Conservation (phyloP, 2,113 vertebrate species). For the Corapipo altera region DNA sequence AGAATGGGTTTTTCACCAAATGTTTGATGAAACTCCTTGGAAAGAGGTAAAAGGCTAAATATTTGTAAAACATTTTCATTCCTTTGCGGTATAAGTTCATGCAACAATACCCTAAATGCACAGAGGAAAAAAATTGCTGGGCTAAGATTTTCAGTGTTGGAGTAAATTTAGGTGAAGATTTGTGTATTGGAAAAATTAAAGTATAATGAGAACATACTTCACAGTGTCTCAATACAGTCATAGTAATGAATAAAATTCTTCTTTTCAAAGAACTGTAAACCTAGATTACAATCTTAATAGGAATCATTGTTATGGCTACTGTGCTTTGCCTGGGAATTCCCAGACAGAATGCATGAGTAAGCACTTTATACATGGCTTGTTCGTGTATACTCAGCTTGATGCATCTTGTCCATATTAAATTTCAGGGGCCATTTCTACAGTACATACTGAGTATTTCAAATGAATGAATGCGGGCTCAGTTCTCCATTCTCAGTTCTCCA, state of each 20-base stretch:
- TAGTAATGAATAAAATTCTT: background rate
- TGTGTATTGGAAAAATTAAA: background rate
- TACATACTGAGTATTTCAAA: background rate
- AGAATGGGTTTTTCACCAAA: background rate
- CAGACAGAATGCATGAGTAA: background rate
- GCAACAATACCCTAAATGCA: background rate
- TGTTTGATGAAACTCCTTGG: background rate
- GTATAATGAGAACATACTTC: background rate
- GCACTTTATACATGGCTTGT: background rate
- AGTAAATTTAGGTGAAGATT: background rate
- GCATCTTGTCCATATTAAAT: background rate
- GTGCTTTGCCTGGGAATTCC: background rate
- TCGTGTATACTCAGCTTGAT: background rate
- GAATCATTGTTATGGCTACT: background rate
- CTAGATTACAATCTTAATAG: background rate
- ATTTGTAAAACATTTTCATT: background rate
- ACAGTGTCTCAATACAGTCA: background rate
- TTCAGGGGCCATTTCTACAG: background rate
- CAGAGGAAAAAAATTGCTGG: background rate
- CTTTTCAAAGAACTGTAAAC: background rate
- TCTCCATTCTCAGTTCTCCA: background rate
- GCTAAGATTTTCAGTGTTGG: background rate
- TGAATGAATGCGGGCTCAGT: background rate
- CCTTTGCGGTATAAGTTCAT: background rate
- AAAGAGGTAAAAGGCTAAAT: background rate